phyloP scores from a whole-genome alignment of 2,888 invertebrate species.

The Xanthia icteritia region DNA sequence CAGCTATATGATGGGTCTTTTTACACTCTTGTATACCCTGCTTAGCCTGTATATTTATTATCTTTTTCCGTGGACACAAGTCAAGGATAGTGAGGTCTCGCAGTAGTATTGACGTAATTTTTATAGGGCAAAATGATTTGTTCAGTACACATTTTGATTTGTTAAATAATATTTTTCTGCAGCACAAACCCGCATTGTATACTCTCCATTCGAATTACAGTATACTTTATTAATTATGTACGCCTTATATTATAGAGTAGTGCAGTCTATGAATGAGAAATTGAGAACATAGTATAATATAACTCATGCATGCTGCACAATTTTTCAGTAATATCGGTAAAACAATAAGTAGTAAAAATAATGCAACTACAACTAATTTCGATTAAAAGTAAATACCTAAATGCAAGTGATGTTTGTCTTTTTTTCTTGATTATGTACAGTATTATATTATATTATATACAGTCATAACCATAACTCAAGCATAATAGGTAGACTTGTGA shows the following conservation, averaged over 20 bases:
- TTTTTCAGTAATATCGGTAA: not conserved
- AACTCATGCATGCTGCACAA: not conserved
- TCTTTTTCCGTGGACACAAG: not conserved
- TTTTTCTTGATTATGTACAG: not conserved
- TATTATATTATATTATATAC: not conserved
- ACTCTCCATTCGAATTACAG: not conserved
- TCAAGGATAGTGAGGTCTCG: not conserved
- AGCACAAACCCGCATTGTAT: not conserved
- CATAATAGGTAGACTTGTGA: not conserved
- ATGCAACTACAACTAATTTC: not conserved
- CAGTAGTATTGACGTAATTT: not conserved
- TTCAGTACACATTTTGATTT: slow-evolving; percentile 5
- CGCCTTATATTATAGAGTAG: not conserved
- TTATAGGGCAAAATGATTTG: not conserved
- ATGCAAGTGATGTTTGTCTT: no score
- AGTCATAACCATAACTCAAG: not conserved
- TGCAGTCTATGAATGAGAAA: no score
- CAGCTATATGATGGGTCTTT: no score
- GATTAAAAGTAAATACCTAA: not conserved
- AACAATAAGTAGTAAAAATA: not conserved
- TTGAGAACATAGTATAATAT: not conserved
- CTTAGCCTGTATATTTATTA: no score
- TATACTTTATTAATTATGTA: not conserved
- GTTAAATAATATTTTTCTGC: not conserved
- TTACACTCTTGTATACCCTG: no score